Evolutionary conservation across 2,888 invertebrate genomes (phyloP).

Genomic region (Eumerus sabulonum): DNA sequence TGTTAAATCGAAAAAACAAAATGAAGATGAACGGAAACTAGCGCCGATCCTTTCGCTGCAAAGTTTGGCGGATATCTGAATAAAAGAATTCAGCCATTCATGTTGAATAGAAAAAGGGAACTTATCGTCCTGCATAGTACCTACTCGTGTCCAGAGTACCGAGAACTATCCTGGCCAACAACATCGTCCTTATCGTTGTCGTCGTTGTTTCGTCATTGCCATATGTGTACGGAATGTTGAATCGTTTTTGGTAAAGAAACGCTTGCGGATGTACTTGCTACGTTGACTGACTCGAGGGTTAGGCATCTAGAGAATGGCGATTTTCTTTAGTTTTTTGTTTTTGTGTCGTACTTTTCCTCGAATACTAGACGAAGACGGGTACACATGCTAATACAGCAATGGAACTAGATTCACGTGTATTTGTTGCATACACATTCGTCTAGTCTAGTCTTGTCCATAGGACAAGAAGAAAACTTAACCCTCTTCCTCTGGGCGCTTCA

Average conservation of each 20-base stretch:
- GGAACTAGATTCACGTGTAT: constrained; percentile 16
- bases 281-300: constrained; percentile 43
- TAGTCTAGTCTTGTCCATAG: constrained; percentile 60
- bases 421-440: constrained; percentile 3
- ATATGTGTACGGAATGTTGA: constrained; percentile 46
- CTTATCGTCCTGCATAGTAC: constrained; percentile 42
- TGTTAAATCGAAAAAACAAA: constrained; percentile 14
- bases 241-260: constrained; percentile 45
- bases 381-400: constrained; percentile 49
- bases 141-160: constrained; percentile 19
- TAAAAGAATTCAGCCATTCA: constrained; percentile 63
- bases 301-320: constrained; percentile 55
- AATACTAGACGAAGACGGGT: constrained; percentile 36
- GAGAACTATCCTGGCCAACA: constrained; percentile 23
- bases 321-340: constrained; percentile 16
- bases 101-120: constrained; percentile 59
- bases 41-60: constrained; percentile 61
- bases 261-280: constrained; percentile 39
- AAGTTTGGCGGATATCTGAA: constrained; percentile 66
- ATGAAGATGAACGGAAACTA: constrained; percentile 44
- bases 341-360: constrained; percentile 25
- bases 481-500: constrained; percentile 14
- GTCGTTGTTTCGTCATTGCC: constrained; percentile 46
- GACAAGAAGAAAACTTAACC: constrained; percentile 55
- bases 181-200: neutral